These are phyloP conservation scores for Lepidurus packardi DNA, from an alignment of 1,140 invertebrate species.

Conservation along the genomic window DNA sequence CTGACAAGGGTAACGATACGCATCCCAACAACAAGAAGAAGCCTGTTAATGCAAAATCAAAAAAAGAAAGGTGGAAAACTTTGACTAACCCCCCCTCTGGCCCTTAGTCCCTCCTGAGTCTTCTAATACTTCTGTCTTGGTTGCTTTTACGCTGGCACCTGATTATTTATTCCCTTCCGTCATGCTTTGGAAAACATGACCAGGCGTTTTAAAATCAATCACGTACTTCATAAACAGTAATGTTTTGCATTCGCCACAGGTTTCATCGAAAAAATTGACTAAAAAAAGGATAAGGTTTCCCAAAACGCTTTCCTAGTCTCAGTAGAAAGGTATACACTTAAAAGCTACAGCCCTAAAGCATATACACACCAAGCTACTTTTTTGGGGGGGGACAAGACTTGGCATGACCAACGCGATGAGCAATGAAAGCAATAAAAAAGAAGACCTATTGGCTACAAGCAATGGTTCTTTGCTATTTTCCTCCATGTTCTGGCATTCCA, in stretches of 20 bases:
- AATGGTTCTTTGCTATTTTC: neutral
- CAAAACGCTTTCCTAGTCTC: neutral
- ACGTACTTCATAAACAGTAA: conserved; percentile 20
- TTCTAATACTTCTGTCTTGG: neutral
- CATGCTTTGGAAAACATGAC: conserved; percentile 18
- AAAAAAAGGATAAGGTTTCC: neutral
- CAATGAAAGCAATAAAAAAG: neutral
- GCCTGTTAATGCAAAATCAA: neutral
- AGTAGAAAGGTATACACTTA: neutral
- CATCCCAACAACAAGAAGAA: neutral
- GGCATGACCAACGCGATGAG: neutral
- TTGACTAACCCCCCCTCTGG: neutral
- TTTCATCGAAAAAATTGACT: neutral
- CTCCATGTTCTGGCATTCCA: neutral
- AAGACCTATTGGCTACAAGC: neutral
- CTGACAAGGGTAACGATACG: conserved; percentile 10
- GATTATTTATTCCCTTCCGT: conserved; percentile 6
- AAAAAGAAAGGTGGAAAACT: neutral
- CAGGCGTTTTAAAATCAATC: conserved; percentile 14
- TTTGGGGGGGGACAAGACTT: too few species aligned
- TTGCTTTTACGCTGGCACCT: neutral
- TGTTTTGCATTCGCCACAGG: conserved; percentile 10
- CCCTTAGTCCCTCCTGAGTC: neutral
- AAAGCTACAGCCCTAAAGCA: neutral
- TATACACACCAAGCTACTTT: neutral